Evolutionary conservation across 2,797 vertebrate species (phyloP).

Genomic region (Neoniphon sammara): DNA sequence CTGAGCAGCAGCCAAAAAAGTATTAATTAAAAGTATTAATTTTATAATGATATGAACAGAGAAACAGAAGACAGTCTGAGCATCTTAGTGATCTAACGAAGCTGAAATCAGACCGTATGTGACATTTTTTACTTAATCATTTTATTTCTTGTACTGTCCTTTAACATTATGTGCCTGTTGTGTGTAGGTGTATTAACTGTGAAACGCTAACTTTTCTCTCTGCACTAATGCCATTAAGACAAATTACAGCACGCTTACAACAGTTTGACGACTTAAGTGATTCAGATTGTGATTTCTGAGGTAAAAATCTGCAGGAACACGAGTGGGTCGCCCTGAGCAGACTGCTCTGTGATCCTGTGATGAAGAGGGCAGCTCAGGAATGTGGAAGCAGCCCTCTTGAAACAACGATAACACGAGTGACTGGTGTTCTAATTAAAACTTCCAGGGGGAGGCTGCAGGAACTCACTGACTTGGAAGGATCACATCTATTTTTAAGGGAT

Average conservation of each 20-base stretch:
- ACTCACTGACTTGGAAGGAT: slow-evolving; percentile 73
- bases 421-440: slow-evolving; percentile 85
- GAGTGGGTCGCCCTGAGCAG: slow-evolving; percentile 34
- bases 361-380: slow-evolving; percentile 81
- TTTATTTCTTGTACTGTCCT: too few relatives aligned
- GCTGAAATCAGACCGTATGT: too few relatives aligned
- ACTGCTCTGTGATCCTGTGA: slow-evolving; percentile 70
- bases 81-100: too few relatives aligned
- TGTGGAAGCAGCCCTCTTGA: slow-evolving; percentile 78
- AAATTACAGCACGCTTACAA: background rate
- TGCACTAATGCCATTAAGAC: slow-evolving; percentile 4
- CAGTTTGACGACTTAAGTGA: background rate
- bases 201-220: too few relatives aligned
- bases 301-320: slow-evolving; percentile 31
- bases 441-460: slow-evolving; percentile 74
- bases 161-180: too few relatives aligned
- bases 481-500: slow-evolving; percentile 79
- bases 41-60: too few relatives aligned
- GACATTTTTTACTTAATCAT: too few relatives aligned
- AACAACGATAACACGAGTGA: slow-evolving; percentile 79
- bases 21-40: too few relatives aligned
- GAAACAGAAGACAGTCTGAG: too few relatives aligned
- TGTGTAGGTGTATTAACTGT: too few relatives aligned
- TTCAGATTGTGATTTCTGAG: slow-evolving; percentile 19
- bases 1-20: too few relatives aligned